Evolutionary conservation across 2,888 invertebrate genomes (phyloP).

Genomic region (Sicus ferrugineus): DNA sequence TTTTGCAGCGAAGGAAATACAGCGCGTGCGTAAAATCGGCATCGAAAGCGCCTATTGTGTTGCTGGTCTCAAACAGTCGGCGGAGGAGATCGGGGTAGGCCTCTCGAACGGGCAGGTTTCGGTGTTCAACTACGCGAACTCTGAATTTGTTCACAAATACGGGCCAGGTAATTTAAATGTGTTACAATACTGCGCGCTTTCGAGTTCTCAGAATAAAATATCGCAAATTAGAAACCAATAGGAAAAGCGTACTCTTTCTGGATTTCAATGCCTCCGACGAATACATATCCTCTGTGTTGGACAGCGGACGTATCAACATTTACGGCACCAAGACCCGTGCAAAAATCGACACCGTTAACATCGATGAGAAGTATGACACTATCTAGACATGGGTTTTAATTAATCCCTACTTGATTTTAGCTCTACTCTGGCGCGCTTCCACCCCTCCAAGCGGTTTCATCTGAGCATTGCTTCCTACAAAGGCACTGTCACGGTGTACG

Average conservation of each 20-base stretch:
- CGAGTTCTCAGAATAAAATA: not conserved
- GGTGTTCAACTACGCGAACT: constrained; percentile 55
- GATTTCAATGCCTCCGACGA: constrained; percentile 63
- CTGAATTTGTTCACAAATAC: constrained; percentile 55
- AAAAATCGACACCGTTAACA: constrained; percentile 55
- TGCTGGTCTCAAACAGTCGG: constrained; percentile 56
- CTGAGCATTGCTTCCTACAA: constrained; percentile 58
- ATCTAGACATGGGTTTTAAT: not conserved
- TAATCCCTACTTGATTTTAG: too few relatives aligned
- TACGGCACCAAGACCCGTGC: constrained; percentile 60
- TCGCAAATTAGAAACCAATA: constrained; percentile 51
- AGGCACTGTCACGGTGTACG: constrained; percentile 58
- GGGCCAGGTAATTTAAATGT: constrained; percentile 47
- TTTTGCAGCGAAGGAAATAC: constrained; percentile 50
- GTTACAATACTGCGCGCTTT: too few relatives aligned
- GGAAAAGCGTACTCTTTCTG: constrained; percentile 56
- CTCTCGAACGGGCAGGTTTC: constrained; percentile 58
- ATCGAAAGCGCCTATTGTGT: constrained; percentile 59
- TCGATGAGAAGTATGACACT: constrained; percentile 56
- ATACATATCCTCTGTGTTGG: constrained; percentile 60
- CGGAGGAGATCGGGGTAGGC: constrained; percentile 60
- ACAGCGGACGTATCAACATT: constrained; percentile 58
- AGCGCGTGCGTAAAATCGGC: constrained; percentile 57
- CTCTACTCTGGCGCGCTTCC: constrained; percentile 60
- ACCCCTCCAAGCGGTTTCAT: constrained; percentile 60